These are phyloP conservation scores for Selenia dentaria DNA, from an alignment of 2,888 invertebrate genomes.

Conservation along the genomic window DNA sequence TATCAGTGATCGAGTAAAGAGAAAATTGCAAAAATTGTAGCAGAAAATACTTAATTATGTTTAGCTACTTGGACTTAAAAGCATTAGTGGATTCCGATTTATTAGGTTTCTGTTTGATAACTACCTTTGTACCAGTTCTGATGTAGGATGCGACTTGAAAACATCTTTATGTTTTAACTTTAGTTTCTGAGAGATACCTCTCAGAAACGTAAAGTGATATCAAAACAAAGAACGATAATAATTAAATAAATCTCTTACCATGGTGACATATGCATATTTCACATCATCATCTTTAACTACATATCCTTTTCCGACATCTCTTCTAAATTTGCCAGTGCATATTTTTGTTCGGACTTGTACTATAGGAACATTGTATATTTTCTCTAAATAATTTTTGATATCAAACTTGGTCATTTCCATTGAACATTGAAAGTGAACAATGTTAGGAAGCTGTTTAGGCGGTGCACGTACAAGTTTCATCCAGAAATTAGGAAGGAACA, in stretches of 20 bases:
- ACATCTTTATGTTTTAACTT: too few species aligned
- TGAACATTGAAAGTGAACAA: slow-evolving; percentile 95
- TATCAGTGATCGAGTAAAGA: too few species aligned
- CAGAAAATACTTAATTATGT: too few species aligned
- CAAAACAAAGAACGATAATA: too few species aligned
- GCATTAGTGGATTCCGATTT: too few species aligned
- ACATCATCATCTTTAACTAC: slow-evolving; percentile 93
- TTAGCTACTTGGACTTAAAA: too few species aligned
- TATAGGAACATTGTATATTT: slow-evolving; percentile 95
- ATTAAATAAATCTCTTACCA: slow-evolving; percentile 89
- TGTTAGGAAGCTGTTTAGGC: slow-evolving; percentile 89
- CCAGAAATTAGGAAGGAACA: slow-evolving; percentile 98
- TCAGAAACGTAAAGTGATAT: too few species aligned
- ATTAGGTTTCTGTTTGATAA: too few species aligned
- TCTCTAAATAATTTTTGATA: slow-evolving; percentile 96
- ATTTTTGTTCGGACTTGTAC: slow-evolving; percentile 91
- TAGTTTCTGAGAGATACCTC: too few species aligned
- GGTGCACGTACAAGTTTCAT: slow-evolving; percentile 93
- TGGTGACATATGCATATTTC: slow-evolving; percentile 90
- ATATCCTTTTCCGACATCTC: slow-evolving; percentile 85
- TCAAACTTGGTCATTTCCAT: slow-evolving; percentile 97
- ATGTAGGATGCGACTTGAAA: too few species aligned
- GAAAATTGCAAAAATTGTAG: too few species aligned
- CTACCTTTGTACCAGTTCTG: too few species aligned
- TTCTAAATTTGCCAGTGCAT: slow-evolving; percentile 87